Base-by-base conservation (phyloP, 2,888 invertebrate species). In the Heliothis peltigera region DNA sequence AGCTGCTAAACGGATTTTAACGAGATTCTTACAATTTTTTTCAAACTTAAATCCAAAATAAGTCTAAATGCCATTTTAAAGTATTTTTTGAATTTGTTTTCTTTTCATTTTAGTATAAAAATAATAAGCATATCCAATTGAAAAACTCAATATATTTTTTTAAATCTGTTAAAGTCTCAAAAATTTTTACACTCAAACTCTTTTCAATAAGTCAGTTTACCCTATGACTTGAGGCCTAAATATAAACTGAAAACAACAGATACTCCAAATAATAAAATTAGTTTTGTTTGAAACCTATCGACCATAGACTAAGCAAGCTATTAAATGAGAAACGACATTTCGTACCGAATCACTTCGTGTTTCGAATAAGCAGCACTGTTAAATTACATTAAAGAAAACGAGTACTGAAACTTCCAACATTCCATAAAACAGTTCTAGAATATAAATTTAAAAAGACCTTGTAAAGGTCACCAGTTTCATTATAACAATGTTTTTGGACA, bases 1-100 rank as follows among this genome's bases (percentile, higher is more conserved):
- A 62, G 43, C 46, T 62, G 71, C 75, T 77, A 17, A 77, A 64
- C 64, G 59, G 32, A 77, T 71, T 77, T 60, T 68, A 78, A 76
- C 44, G 67, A 61, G 63, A 48, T 25, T 67, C 46, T 43, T 48
- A 35, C 57, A 57, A 47, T 55, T 12, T 51, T 66, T 64, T 46
- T n/a, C n/a, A n/a, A 32, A 48, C 19, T 3, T 17, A 17, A n/a
- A 19, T 0, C 17, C 10, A 43, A 43, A 32, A 19, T 42, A 19
- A 2, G 25, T 28, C 2, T 28, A 28, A 35, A 28, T 52, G 35
- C 15, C 4, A 3, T 15, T 35, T 15, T 5, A 15, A 15, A 35
- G 15, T 35, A 35, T 15, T 35, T 15, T 15, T 15, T 2, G 15
- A 35, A 35, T 7, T 32, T 25, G 4, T 25, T 25, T 6, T 25